A percentile compares a stretch with the other conserved stretches of the same genome.
These are phyloP conservation scores for Chloroclystis v-ata DNA, from an alignment of 2,888 invertebrate species.

Conservation along the genomic window DNA sequence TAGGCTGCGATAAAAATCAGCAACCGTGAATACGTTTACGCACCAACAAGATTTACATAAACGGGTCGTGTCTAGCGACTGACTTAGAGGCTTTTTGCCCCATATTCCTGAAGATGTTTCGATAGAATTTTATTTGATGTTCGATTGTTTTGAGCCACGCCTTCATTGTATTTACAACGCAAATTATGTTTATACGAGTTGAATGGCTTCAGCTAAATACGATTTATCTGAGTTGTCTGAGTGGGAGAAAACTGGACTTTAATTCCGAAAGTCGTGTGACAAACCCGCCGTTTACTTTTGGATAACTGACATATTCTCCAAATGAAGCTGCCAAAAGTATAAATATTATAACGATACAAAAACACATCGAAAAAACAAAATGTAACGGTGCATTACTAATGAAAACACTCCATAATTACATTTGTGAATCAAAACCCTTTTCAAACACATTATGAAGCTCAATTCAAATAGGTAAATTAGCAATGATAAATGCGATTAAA, in stretches of 20 bases:
- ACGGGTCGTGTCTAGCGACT: constrained; percentile 23
- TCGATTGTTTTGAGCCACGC: not conserved
- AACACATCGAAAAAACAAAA: not conserved
- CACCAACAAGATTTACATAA: constrained; percentile 45
- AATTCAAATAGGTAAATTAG: constrained; percentile 43
- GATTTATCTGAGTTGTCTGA: too few species aligned
- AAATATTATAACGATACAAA: too few species aligned
- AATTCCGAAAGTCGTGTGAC: too few species aligned
- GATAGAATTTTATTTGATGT: constrained; percentile 13
- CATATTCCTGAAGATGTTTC: constrained; percentile 22
- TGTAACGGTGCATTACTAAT: not conserved
- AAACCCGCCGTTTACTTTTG: too few species aligned
- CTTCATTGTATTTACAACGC: too few species aligned
- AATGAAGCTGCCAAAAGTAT: too few species aligned
- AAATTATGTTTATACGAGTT: too few species aligned
- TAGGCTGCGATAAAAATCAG: constrained; percentile 49
- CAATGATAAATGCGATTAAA: constrained; percentile 44
- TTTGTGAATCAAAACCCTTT: constrained; percentile 17
- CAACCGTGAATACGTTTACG: constrained; percentile 49
- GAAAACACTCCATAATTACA: constrained; percentile 6
- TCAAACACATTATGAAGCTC: constrained; percentile 37
- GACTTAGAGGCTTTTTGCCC: constrained; percentile 21
- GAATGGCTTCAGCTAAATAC: too few species aligned
- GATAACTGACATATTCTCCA: too few species aligned
- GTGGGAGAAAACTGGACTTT: too few species aligned